Evolutionary conservation across 1,140 invertebrate genomes (phyloP).

Genomic region (Bombus breviceps): DNA sequence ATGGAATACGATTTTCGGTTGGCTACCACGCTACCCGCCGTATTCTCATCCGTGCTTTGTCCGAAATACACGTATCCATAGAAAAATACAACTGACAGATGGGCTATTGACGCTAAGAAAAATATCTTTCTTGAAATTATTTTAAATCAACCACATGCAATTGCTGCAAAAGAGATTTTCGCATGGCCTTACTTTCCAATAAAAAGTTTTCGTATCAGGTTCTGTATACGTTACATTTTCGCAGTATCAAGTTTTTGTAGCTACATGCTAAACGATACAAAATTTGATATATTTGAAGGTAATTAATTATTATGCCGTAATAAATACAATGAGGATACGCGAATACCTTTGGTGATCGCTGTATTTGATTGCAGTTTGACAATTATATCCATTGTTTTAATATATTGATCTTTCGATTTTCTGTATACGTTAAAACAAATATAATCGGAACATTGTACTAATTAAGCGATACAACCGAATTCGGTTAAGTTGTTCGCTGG

Average conservation of each 20-base stretch:
- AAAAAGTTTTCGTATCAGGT: no score
- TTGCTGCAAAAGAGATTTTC: background rate
- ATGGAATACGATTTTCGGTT: conserved; percentile 54
- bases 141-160: background rate
- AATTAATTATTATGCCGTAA: no score
- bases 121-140: background rate
- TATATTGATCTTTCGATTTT: background rate
- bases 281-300: no score
- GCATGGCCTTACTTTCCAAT: background rate
- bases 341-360: no score
- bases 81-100: background rate
- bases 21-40: background rate
- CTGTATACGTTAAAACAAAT: background rate
- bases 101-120: background rate
- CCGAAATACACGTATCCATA: background rate
- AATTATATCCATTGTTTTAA: background rate
- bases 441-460: background rate
- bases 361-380: no score
- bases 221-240: background rate
- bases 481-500: background rate
- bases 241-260: background rate
- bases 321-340: no score
- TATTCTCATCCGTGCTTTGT: background rate
- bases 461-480: background rate
- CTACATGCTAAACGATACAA: no score